phyloP scores from a whole-genome alignment of 2,113 vertebrate genomes.

The Corvus moneduloides region DNA sequence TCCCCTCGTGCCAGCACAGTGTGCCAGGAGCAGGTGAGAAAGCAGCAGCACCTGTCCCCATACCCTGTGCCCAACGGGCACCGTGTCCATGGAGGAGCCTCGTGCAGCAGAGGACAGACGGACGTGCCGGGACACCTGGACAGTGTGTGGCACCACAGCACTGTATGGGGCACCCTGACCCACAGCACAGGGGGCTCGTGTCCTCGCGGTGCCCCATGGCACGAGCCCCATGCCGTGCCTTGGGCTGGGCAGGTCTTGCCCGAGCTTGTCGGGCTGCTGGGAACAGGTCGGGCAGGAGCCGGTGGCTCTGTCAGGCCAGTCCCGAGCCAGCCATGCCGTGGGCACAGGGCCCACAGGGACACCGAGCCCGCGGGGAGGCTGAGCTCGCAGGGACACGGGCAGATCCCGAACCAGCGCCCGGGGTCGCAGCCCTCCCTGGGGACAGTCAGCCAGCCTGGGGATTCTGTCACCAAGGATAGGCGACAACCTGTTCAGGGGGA shows the following conservation, averaged over 20 bases:
- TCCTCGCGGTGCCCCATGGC: neutral
- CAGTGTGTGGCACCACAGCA: fast-evolving
- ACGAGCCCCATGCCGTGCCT: neutral
- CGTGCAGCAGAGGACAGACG: fast-evolving
- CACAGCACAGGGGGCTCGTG: fast-evolving
- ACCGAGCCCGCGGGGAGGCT: neutral
- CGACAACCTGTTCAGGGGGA: neutral
- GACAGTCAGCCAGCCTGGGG: neutral
- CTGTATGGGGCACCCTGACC: fast-evolving
- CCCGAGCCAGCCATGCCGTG: fast-evolving
- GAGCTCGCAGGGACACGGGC: neutral
- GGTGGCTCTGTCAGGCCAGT: neutral
- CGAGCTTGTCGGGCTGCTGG: neutral
- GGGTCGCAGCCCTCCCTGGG: neutral
- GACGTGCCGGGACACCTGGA: neutral
- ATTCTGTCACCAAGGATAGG: fast-evolving
- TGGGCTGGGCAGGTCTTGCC: neutral
- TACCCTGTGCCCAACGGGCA: neutral
- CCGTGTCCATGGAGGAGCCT: fast-evolving
- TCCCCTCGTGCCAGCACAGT: fast-evolving
- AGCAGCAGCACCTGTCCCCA: neutral
- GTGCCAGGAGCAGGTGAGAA: neutral
- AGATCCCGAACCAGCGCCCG: neutral
- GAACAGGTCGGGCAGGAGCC: conserved; percentile 38
- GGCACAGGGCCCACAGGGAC: neutral